Evolutionary conservation across 2,797 vertebrate genomes (phyloP), one percentile per base, ranked within the genome.

Genomic region (Semotilus atromaculatus): DNA sequence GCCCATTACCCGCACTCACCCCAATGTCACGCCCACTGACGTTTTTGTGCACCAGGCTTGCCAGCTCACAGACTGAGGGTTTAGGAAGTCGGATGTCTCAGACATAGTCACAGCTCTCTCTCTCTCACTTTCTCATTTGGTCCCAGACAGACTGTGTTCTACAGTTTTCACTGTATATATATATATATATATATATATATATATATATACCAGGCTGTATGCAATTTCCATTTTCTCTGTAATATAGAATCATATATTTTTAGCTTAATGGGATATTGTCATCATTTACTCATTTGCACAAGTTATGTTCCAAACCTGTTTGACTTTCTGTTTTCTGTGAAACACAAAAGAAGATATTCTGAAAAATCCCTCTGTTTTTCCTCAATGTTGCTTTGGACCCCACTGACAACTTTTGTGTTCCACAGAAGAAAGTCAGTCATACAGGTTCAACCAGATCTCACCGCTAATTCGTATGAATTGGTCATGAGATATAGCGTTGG

Each of bases 1-100:
- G 16, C 60, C 78, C 13, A 48, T 78, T 71, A 75, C 64, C 86
- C 83, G 60, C 85, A 60, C 62, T 80, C 80, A 72, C 75, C 78
- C 71, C 45, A 29, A 66, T 36, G 31, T 48, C 58, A 74, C 43
- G 6, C 81, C 81, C 81, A 83, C 71, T 38, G 71, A 83, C 64
- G 51, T 70, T 74, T 72, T 55, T 66, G 34, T 74, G 53, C 53
- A 62, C 71, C 80, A 53, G 43, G 60, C 60, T 21, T 53, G 60
- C 38, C 79, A 62, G 74, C 72, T 82, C 51, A 75, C 79, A 81
- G 73, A 82, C 45, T 67, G 64, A 16, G 45, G 79, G 68, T 76
- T 68, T 85, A 74, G 66, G 67, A 74, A 43, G 48, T 58, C 34
- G 58, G 29, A 77, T 66, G 58, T 31, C 67, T 82, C 26, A 48